Evolutionary conservation across 2,113 vertebrate genomes (phyloP).

Genomic region (Siniperca knerii): DNA sequence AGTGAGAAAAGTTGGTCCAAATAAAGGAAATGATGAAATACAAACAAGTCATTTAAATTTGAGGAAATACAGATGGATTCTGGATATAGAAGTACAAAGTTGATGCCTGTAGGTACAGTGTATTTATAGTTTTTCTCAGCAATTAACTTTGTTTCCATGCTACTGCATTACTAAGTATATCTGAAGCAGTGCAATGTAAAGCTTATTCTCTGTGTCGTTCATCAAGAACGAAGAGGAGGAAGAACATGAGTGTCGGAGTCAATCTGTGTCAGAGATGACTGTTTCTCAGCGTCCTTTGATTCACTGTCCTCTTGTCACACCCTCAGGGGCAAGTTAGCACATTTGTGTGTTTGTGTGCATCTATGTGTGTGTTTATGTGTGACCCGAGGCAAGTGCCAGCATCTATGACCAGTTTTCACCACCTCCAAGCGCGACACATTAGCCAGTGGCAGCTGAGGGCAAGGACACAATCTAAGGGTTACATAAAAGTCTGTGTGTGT

Average conservation of each 20-base stretch:
- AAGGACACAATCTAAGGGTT: conserved; percentile 71
- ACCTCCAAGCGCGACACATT: conserved; percentile 69
- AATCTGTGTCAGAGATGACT: conserved; percentile 70
- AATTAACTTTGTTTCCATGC: neutral
- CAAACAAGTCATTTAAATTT: neutral
- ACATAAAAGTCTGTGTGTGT: conserved; percentile 39
- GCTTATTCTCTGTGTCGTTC: conserved; percentile 23
- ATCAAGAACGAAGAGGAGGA: conserved; percentile 18
- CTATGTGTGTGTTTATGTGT: conserved; percentile 9
- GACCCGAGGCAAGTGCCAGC: conserved; percentile 65
- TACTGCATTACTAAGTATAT: neutral
- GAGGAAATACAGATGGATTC: neutral
- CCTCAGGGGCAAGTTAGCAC: conserved; percentile 68
- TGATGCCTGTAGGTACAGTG: neutral
- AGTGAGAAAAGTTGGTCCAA: neutral
- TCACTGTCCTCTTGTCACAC: conserved; percentile 69
- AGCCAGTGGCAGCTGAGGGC: conserved; percentile 73
- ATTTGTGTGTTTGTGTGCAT: conserved; percentile 35
- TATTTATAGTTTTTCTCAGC: neutral
- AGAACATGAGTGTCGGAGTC: conserved; percentile 61
- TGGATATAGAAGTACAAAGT: neutral
- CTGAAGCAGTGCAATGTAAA: neutral
- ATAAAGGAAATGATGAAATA: neutral
- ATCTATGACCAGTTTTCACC: conserved; percentile 66
- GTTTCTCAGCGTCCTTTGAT: conserved; percentile 70